Evolutionary conservation across 2,113 vertebrate species (phyloP), one percentile per base, ranked within the genome.

Genomic region (Cynocephalus volans): DNA sequence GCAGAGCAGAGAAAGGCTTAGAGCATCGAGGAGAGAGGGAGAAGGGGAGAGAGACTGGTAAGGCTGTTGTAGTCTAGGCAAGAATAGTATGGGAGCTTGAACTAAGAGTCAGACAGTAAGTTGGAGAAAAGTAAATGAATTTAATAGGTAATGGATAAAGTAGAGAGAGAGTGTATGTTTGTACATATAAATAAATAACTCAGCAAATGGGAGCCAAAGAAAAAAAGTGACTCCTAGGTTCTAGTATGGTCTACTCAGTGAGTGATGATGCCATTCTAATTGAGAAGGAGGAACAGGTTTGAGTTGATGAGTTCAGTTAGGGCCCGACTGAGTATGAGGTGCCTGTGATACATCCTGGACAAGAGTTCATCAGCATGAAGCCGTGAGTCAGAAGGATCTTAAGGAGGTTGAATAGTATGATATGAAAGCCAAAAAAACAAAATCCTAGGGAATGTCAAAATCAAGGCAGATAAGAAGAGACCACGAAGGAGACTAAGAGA

Each of bases 361-460:
- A 26, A 89, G n/a, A 92, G 79, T 79, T 95, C n/a, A 60, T 95
- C 14, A 36, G 19, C 54, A 60, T 45, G 33, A 72, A 67, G 28
- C 64, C n/a, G 15, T 41, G 18, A 72, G 26, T 19, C 33, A 36
- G 36, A 62, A 50, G 65, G 85, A 50, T 9, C 48, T 58, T 64
- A 26, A 70, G 45, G 23, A 65, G 6, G 12, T 50, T 58, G 9
- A 72, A 18, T 18, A 21, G 69, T 5, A 1, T 26, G 33, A 76
- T 54, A 26, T 64, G 36, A 87, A 62, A 12, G 11, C n/a, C 52
- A 60, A 81, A 89, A 96, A 33, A 33, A 56, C 31, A 48, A 24
- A 95, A 52, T 84, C 65, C 60, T 41, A 28, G 65, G 41, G n/a
- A 77, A 81, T 58, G 79, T 92, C 73, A 85, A 67, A 92, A 28